Evolutionary conservation across 23 tunicate genomes (phyloP), one percentile per base, ranked within the genome.

Genomic region (Halocynthia roretzi): DNA sequence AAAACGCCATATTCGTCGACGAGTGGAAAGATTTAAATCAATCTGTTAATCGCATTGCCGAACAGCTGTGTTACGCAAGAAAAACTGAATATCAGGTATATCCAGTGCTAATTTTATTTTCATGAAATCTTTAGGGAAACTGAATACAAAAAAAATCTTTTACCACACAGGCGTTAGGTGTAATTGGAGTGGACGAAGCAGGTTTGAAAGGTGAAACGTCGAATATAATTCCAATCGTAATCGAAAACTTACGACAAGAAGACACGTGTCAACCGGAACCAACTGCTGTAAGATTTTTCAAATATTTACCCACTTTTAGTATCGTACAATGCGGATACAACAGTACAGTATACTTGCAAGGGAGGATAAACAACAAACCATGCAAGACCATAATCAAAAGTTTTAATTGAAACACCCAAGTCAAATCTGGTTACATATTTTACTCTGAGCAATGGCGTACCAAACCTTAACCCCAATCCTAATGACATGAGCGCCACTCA

Each of bases 121-220:
- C 44, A 31, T 31, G 44, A 31, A 31, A 31, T 31, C 44, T 31
- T 31, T 31, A 31, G 44, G 44, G 44, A 31, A 31, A 4, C 44
- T 31, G 44, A 31, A 31, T 31, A n/a, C n/a, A 31, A 31, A 31
- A 31, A 10, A 71, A 48, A 67, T 56, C 75, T 54, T 58, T 5
- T n/a, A 48, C 31, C 8, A 54, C 53, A 18, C 60, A 89, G 96
- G 96, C 88, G 53, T 83, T 78, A 10, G 82, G 84, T 0, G 73
- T 89, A 7, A 21, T 52, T 14, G 96, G 88, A 5, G 70, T 80
- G 62, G 96, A 89, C 81, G 96, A 89, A 40, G 85, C 57, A 31
- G 87, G 81, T 8, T 80, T 63, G 17, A 60, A 62, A 10, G 88
- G 96, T 60, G 77, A 61, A 7, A 56, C 81, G 11, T 81, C 86